Evolutionary conservation across 64 coral and sea anemone species (phyloP).

Genomic region (Montipora efflorescens): DNA sequence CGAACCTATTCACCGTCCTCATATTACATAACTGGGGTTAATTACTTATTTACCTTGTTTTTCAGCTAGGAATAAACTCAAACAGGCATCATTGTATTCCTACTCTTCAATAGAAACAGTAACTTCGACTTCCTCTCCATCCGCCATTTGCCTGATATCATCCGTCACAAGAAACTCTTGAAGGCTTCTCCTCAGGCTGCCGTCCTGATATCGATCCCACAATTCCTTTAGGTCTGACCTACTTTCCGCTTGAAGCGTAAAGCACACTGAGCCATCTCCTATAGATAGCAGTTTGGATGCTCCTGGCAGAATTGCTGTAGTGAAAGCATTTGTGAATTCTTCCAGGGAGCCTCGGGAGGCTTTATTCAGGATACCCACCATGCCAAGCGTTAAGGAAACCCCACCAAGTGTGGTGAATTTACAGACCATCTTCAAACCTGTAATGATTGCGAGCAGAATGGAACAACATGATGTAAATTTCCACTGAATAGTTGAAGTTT

Average conservation of each 20-base stretch:
- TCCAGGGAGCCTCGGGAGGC: neutral
- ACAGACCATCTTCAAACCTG: no score
- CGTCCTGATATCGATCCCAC: neutral
- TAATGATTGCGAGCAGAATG: no score
- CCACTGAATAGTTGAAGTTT: no score
- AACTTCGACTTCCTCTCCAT: neutral
- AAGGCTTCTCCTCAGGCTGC: neutral
- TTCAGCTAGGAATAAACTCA: no score
- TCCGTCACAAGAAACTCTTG: slow-evolving; percentile 7
- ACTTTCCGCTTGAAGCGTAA: neutral
- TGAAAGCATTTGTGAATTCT: neutral
- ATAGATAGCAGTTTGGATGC: neutral
- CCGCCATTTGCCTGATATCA: slow-evolving; percentile 1
- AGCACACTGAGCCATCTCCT: neutral
- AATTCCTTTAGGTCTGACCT: neutral
- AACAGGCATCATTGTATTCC: neutral
- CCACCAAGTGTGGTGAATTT: no score
- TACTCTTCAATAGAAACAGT: neutral
- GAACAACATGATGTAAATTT: no score
- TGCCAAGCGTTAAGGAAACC: no score
- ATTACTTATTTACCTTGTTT: no score
- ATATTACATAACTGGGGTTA: no score
- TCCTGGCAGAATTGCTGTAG: neutral
- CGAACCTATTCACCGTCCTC: no score
- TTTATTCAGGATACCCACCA: neutral